Evolutionary conservation across 2,113 vertebrate genomes (phyloP), one percentile per base, ranked within the genome.

Genomic region (Meleagris gallopavo): DNA sequence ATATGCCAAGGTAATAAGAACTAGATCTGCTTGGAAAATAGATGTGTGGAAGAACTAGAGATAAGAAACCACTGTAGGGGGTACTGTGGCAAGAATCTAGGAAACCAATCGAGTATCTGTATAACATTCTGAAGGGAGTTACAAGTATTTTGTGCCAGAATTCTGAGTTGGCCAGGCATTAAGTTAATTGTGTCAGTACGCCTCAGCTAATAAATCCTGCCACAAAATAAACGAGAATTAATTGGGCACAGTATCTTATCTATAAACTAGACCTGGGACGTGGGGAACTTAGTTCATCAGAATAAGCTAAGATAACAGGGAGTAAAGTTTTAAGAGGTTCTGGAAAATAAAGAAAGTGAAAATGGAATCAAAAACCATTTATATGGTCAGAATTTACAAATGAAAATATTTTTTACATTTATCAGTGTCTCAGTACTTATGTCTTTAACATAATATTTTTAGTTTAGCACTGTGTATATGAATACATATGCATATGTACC

Each of bases 201-300:
- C 64, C 80, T 67, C 36, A 77, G 41, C 27, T 91, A 88, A 58
- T 41, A 88, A 93, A 91, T 55, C 17, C 67, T 86, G 13, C 60
- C 50, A 45, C 21, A 71, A 86, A 96, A 91, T 20, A 95, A 74
- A 67, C 27, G 55, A 66, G 21, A 94, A 86, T 71, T 93, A 94
- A 83, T 90, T 95, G 79, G 21, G 16, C 11, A 58, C 50, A 16
- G 5, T 83, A 80, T 80, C 72, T 91, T 71, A 91, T 43, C 91
- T 88, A 90, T 86, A 94, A 91, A 88, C 15, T 29, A 58, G 64
- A 25, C 62, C n/a, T 89, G 83, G 34, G 45, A 83, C 60, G 50
- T 32, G 29, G 78, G 75, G 55, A 94, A 54, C 21, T 62, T 11
- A 19, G 27, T 70, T 96, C 89, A 70, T 86, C 55, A 67, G 55